Evolutionary conservation across 2,797 vertebrate species (phyloP).

Genomic region (Anableps anableps): DNA sequence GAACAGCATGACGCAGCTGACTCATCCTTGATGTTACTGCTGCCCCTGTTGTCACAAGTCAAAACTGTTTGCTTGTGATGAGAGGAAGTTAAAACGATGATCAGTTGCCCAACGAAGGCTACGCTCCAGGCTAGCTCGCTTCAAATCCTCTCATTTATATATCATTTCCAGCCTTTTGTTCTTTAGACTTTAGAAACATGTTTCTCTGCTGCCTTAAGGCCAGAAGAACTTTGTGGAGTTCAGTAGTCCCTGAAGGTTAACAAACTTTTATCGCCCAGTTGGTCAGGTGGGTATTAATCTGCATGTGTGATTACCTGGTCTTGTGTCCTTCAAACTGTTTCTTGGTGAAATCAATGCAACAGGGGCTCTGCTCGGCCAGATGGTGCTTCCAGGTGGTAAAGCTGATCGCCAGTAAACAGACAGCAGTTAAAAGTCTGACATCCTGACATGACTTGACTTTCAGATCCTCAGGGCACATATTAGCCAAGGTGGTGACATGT

Average conservation of each 20-base stretch:
- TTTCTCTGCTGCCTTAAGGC: slow-evolving; percentile 1
- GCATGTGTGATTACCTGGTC: slow-evolving; percentile 16
- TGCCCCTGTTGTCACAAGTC: slow-evolving; percentile 11
- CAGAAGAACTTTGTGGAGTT: background rate
- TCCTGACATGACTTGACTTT: slow-evolving; percentile 27
- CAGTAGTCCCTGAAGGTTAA: background rate
- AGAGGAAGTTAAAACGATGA: background rate
- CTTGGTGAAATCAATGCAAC: slow-evolving; percentile 45
- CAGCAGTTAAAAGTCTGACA: slow-evolving; percentile 46
- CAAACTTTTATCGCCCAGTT: background rate
- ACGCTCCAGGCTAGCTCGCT: background rate
- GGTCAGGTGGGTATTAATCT: background rate
- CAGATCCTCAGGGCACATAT: background rate
- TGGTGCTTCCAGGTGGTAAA: slow-evolving; percentile 63
- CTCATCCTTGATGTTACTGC: background rate
- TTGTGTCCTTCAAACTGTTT: slow-evolving; percentile 42
- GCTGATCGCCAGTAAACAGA: slow-evolving; percentile 40
- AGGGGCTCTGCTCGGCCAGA: slow-evolving; percentile 42
- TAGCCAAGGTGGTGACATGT: background rate
- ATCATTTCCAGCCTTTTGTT: background rate
- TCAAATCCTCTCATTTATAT: no score
- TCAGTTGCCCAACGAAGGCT: background rate
- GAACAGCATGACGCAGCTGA: background rate
- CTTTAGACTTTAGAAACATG: no score
- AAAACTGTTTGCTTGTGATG: background rate